Percentiles rank a stretch among this genome's conserved stretches.
Evolutionary conservation across 2,888 invertebrate species (phyloP).

Genomic region (Volucella bombylans): DNA sequence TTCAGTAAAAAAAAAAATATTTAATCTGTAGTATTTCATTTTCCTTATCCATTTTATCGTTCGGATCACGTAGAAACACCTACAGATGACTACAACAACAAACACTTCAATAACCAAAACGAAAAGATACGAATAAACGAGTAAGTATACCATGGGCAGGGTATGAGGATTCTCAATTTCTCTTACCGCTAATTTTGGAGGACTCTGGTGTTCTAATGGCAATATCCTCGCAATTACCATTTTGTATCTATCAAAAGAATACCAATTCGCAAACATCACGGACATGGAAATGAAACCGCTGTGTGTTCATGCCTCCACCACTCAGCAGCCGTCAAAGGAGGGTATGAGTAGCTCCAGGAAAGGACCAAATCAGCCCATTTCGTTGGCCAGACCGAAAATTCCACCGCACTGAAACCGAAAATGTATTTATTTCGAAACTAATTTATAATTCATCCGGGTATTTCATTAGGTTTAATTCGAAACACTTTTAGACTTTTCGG

Average conservation of each 20-base stretch:
- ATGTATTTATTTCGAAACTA: conserved; percentile 75
- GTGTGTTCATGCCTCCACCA: neutral
- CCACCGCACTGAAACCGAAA: conserved; percentile 57
- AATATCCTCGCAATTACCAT: conserved; percentile 73
- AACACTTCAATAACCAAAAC: neutral
- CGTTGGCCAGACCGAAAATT: conserved; percentile 17
- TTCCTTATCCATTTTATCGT: neutral
- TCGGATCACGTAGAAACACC: conserved; percentile 24
- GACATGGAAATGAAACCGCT: conserved; percentile 47
- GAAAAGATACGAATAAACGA: neutral
- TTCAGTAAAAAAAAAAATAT: too few relatives aligned
- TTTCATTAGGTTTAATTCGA: conserved; percentile 77
- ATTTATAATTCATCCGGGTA: conserved; percentile 77
- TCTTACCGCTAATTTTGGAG: conserved; percentile 41
- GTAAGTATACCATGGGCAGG: neutral
- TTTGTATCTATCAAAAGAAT: conserved; percentile 65
- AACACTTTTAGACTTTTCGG: conserved; percentile 76
- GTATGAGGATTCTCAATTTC: neutral
- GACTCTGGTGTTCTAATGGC: conserved; percentile 70
- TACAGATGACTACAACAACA: conserved; percentile 8
- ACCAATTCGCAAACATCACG: conserved; percentile 70
- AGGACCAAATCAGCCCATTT: conserved; percentile 20
- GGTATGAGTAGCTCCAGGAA: neutral
- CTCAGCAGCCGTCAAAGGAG: neutral
- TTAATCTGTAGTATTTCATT: neutral